A percentile compares a stretch with the other conserved stretches of the same genome.
phyloP scores from a whole-genome alignment of 1,140 invertebrate genomes.

The Drosophila simulans region DNA sequence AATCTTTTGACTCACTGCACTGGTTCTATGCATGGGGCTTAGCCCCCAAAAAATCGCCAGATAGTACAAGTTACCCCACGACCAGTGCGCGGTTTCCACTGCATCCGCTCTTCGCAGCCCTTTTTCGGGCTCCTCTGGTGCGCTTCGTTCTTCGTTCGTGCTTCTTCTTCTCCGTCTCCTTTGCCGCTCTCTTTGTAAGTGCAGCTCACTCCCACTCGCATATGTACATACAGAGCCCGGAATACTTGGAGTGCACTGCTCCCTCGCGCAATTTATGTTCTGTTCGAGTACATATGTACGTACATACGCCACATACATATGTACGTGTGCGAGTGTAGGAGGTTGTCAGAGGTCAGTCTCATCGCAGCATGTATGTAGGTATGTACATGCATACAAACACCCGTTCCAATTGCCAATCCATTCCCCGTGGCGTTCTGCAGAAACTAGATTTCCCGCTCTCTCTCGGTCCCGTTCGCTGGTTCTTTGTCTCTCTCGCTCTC shows the following conservation, averaged over 20 bases:
- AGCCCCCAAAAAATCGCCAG: slow-evolving; percentile 2
- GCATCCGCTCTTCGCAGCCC: slow-evolving; percentile 19
- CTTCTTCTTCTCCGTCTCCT: slow-evolving; percentile 2
- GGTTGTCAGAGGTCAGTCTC: slow-evolving; percentile 82
- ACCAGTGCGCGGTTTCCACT: slow-evolving; percentile 28
- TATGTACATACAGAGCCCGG: slow-evolving; percentile 41
- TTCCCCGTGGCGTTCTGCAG: slow-evolving; percentile 63
- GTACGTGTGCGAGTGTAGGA: slow-evolving; percentile 64
- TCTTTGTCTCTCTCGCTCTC: slow-evolving; percentile 62
- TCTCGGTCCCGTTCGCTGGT: slow-evolving; percentile 34
- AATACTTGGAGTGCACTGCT: slow-evolving; percentile 71
- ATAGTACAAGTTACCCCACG: slow-evolving; percentile 15
- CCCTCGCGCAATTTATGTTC: slow-evolving; percentile 72
- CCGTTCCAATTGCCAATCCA: slow-evolving; percentile 66
- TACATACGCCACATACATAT: slow-evolving; percentile 5
- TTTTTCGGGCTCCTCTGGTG: slow-evolving; percentile 22
- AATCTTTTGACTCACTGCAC: slow-evolving; percentile 39
- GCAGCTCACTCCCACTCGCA: slow-evolving; percentile 36
- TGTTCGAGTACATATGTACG: slow-evolving; percentile 36
- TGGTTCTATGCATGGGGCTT: slow-evolving; percentile 37
- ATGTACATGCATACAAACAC: slow-evolving; percentile 42
- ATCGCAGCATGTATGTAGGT: slow-evolving; percentile 44
- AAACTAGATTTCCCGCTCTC: slow-evolving; percentile 74
- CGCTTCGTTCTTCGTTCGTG: slow-evolving; percentile 2
- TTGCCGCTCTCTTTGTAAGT: slow-evolving; percentile 12